Base-by-base conservation (phyloP, 2,797 vertebrate genomes). In the Hypotaenidia philippensis region DNA sequence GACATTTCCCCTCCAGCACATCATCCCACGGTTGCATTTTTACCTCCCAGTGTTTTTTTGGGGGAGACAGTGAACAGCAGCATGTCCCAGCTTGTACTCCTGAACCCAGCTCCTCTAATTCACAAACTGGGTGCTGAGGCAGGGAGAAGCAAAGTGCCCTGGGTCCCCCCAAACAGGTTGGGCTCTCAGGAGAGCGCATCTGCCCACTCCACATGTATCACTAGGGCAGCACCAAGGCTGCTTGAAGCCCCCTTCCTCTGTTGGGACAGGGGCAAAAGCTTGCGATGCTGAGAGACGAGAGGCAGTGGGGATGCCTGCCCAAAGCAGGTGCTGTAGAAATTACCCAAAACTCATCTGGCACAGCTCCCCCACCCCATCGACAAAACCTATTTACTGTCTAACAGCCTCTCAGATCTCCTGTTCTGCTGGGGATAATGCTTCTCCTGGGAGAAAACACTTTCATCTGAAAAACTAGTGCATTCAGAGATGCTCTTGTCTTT, bases 381-480 rank as follows among this genome's bases (percentile, higher is more conserved):
- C 0, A 6, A 63, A 94, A 44, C 31, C 77, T 90, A 47, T 90
- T 94, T 96, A 76, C 65, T 85, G 57, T 19, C 57, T 92, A 91
- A 96, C 77, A 94, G 91, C 55, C 94, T 93, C 85, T 93, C 91
- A 92, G 95, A 94, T 94, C 87, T 76, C 70, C 87, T 3, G 27
- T 84, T 95, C 94, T 91, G 87, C 89, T 93, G 96, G 96, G 94
- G 70, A 97, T 96, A 96, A 96, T 93, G 93, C 66, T 88, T 74
- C 96, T 96, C 83, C 80, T 84, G 94, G 89, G 95, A 96, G 74
- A 96, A 95, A 93, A 88, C 89, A 94, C 96, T 97, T 97, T 96
- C 91, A 97, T 96, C 92, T 95, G 90, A 89, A 92, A 95, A 97
- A 90, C 93, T 64, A 61, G 87, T 72, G 92, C 89, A 94, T 90